A percentile compares a stretch with the other conserved stretches of the same genome.
phyloP scores from a whole-genome alignment of 1,140 invertebrate species.

The Procambarus clarkii region DNA sequence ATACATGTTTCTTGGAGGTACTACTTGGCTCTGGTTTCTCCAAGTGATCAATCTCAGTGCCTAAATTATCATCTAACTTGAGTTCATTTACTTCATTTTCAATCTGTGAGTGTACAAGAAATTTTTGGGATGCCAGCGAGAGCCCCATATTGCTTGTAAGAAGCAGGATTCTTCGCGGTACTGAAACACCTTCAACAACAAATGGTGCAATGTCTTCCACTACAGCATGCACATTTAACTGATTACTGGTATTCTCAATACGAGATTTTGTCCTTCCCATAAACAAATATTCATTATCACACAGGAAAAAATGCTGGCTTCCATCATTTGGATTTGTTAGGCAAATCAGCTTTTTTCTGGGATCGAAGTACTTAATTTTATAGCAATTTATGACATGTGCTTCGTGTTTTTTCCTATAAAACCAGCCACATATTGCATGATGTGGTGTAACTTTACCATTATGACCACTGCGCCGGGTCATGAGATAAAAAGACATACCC shows the following conservation, averaged over 20 bases:
- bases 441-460: not conserved
- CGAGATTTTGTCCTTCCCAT: not conserved
- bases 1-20: too few relatives aligned
- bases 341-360: not conserved
- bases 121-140: not conserved
- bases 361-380: not conserved
- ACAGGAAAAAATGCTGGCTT: not conserved
- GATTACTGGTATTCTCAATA: not conserved
- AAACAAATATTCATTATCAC: not conserved
- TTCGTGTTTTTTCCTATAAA: not conserved
- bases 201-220: not conserved
- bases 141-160: not conserved
- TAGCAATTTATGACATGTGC: not conserved
- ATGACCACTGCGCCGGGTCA: not conserved
- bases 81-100: not conserved
- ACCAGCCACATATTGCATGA: not conserved
- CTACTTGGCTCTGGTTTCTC: not conserved
- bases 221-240: slow-evolving; percentile 2
- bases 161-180: not conserved
- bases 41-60: not conserved
- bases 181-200: not conserved
- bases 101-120: not conserved
- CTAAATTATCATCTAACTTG: not conserved
- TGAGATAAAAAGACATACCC: not conserved
- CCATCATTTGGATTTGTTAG: not conserved